A percentile compares a stretch with the other conserved stretches of the same genome.
Evolutionary conservation across 2,888 invertebrate genomes (phyloP).

Genomic region (Thecophora atra): DNA sequence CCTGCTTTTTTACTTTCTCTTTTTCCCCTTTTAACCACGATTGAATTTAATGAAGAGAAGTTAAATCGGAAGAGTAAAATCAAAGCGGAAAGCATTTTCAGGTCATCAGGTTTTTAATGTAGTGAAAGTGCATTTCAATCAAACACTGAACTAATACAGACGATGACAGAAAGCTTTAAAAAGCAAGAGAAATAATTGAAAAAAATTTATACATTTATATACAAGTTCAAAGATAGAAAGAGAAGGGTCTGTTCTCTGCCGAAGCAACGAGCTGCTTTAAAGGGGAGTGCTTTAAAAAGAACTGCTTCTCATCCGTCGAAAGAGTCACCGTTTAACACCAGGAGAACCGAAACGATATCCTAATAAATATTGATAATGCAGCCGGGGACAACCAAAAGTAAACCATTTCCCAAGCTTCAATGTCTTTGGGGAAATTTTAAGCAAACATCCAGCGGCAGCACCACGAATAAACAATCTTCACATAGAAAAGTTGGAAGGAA

Average conservation of each 20-base stretch:
- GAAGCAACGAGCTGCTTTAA: too few species aligned
- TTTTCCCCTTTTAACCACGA: background rate
- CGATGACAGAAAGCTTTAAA: background rate
- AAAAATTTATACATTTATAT: too few species aligned
- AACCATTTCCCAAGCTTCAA: background rate
- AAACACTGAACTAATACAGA: background rate
- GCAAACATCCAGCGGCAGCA: background rate
- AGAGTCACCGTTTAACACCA: background rate
- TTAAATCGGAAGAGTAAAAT: background rate
- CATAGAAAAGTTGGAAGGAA: too few species aligned
- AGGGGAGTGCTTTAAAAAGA: too few species aligned
- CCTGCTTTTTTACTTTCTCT: background rate
- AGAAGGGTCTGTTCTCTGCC: too few species aligned
- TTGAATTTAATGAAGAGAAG: background rate
- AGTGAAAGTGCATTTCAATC: constrained; percentile 14
- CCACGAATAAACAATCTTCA: too few species aligned
- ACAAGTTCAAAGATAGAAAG: too few species aligned
- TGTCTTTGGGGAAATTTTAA: background rate
- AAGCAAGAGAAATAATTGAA: background rate
- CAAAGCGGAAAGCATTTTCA: constrained; percentile 23
- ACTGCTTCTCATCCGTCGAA: too few species aligned
- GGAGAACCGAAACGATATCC: background rate
- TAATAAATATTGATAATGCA: background rate
- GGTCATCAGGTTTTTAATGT: constrained; percentile 31
- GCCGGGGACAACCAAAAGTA: background rate